Base-by-base conservation (phyloP, 2,113 vertebrate species). In the Eulemur rufifrons region DNA sequence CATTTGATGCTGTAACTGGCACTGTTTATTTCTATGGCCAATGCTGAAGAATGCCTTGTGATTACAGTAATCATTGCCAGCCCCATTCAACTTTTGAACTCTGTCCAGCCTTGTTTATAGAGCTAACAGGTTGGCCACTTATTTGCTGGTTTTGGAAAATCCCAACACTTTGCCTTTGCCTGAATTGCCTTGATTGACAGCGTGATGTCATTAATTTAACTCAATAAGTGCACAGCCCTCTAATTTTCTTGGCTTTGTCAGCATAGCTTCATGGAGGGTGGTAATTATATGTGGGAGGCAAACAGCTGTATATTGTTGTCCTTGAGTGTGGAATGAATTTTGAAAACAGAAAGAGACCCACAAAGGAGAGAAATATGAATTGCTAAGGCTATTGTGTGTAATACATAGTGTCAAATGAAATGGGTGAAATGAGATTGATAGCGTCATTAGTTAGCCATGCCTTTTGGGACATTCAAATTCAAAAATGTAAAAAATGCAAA, bases 121-220 rank as follows among this genome's bases (percentile, higher is more conserved):
- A 92, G 37, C 39, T 71, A 90, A 91, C 34, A 95, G 21, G 4
- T 68, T 89, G 8, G 20, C 78, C 6, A 63, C 27, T 80, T 92
- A 73, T 61, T 95, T 95, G 42, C 84, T 96, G 64, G 39, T 56
- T 91, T 91, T 78, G 56, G 63, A 95, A 94, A 92, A 78, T 52
- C 6, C 3, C 56, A 86, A 66, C n/a, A 95, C 9, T 34, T 93
- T 91, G 50, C 21, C 27, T 14, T 64, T 86, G 5, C 7, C 29
- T 91, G 54, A 86, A 91, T 47, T 83, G 47, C 14, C 76, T 95
- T 93, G 89, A 93, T 34, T 93, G 66, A 92, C 54, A 89, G 47
- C 63, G 45, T 42, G 29, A 94, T 93, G 29, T 68, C 23, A 89
- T 86, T 95, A 91, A 61, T 93, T 95, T 95, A 90, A 68, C 95